Conservation (phyloP, 1,140 invertebrate genomes). For the Lineus longissimus region DNA sequence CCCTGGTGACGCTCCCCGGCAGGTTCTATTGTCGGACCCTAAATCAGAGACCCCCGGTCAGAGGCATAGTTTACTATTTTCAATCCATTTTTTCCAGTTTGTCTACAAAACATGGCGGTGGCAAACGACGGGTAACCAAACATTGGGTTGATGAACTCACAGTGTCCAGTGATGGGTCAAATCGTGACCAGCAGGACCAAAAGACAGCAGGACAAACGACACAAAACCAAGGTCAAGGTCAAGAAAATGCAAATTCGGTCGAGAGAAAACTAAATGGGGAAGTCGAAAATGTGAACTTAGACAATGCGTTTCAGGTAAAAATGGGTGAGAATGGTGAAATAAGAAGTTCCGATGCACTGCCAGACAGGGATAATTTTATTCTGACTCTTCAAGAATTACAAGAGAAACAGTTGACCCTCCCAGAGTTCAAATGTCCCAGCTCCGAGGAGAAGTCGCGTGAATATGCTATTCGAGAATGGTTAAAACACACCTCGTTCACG, state of each 20-base stretch:
- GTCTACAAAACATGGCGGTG: too few species aligned
- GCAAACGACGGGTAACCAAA: neutral
- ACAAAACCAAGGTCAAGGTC: neutral
- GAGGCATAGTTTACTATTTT: too few species aligned
- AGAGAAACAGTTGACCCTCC: neutral
- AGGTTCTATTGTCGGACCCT: too few species aligned
- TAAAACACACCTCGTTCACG: constrained; percentile 14
- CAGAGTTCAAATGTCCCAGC: constrained; percentile 19
- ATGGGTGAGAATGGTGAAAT: neutral
- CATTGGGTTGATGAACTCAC: constrained; percentile 25
- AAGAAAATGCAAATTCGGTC: too few species aligned
- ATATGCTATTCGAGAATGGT: constrained; percentile 19
- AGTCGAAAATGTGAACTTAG: neutral
- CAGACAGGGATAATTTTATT: neutral
- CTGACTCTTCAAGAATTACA: constrained; percentile 9
- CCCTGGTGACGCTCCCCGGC: too few species aligned
- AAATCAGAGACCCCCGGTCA: too few species aligned
- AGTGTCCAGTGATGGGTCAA: constrained; percentile 14
- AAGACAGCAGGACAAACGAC: neutral
- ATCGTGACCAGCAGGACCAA: neutral
- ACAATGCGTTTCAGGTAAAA: neutral
- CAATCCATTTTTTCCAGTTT: too few species aligned
- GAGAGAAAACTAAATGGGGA: neutral
- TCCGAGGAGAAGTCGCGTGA: constrained; percentile 20
- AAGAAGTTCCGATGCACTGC: neutral